Base-by-base conservation (phyloP, 2,888 invertebrate genomes). In the Drosophila pegasa region DNA sequence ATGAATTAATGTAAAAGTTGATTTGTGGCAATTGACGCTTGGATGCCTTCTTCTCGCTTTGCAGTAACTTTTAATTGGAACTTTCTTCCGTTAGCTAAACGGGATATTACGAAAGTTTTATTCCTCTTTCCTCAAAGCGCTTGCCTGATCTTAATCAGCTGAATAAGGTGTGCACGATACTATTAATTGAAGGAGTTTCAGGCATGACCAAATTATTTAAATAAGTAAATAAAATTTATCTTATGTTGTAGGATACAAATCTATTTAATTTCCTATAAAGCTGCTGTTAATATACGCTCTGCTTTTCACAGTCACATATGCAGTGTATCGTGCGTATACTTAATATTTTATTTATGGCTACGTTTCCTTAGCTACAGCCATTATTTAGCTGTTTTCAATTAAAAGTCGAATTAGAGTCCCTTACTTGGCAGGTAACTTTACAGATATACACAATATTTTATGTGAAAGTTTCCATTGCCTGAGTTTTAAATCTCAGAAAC, bases 1-100 rank as follows among this genome's bases (percentile, higher is more conserved):
- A 82, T 59, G 75, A 87, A 82, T 87, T 84, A 82, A 82, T 84
- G 83, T 56, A 67, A 68, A 84, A 87, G 83, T 85, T 84, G 86
- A 85, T 84, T 87, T 87, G 86, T 87, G 77, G 78, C 86, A 66
- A 87, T 79, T 82, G 86, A 79, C 67, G 83, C 73, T 71, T 78
- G 58, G 75, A 27, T 79, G 84, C 50, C 63, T 66, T 48, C 50
- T 66, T 48, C 50, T 48, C 65, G 62, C 56, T 87, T 64, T 38
- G 40, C 57, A 64, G 63, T 48, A 75, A 85, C 51, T 82, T 87
- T 87, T 87, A 84, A 85, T 85, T 87, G 87, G 71, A 56, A 55
- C 56, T 29, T 56, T 71, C 43, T 25, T 62, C 50, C 51, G 37
- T 74, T 65, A 40, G 57, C 60, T 59, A 51, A 68, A 41, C 75